Conservation (phyloP, 2,888 invertebrate genomes). For the Andrena bicolor region DNA sequence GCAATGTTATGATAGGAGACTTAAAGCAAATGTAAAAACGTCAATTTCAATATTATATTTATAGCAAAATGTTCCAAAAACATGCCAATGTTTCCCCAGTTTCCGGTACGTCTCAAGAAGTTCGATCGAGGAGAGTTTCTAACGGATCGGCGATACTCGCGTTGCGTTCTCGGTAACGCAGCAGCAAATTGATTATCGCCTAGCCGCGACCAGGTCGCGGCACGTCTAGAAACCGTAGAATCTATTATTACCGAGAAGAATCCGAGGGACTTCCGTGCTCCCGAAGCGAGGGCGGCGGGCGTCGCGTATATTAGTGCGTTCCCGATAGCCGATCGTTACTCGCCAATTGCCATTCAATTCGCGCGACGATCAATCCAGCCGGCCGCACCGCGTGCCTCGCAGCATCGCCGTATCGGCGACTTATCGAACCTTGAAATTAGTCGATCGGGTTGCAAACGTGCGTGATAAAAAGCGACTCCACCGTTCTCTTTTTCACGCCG, state of each 20-base stretch:
- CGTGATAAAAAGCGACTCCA: conserved; percentile 12
- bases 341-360: conserved; percentile 50
- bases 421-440: conserved; percentile 45
- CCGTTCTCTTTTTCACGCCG: neutral
- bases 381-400: neutral
- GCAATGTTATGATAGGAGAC: too few relatives aligned
- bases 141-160: conserved; percentile 25
- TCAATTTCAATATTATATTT: too few relatives aligned
- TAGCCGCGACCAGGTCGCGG: conserved; percentile 3
- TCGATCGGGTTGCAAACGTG: conserved; percentile 12
- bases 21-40: too few relatives aligned
- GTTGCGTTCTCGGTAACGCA: conserved; percentile 3
- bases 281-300: conserved; percentile 65
- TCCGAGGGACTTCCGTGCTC: conserved; percentile 59
- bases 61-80: too few relatives aligned
- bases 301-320: conserved; percentile 59
- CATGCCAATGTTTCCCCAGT: too few relatives aligned
- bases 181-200: conserved; percentile 46
- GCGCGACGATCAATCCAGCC: conserved; percentile 40
- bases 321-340: conserved; percentile 64
- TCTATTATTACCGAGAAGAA: conserved; percentile 50
- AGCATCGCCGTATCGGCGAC: neutral
- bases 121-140: conserved; percentile 13
- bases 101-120: neutral
- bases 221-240: conserved; percentile 22